Conservation (phyloP, 1,140 invertebrate genomes). For the Akabosia matsudoensis region DNA sequence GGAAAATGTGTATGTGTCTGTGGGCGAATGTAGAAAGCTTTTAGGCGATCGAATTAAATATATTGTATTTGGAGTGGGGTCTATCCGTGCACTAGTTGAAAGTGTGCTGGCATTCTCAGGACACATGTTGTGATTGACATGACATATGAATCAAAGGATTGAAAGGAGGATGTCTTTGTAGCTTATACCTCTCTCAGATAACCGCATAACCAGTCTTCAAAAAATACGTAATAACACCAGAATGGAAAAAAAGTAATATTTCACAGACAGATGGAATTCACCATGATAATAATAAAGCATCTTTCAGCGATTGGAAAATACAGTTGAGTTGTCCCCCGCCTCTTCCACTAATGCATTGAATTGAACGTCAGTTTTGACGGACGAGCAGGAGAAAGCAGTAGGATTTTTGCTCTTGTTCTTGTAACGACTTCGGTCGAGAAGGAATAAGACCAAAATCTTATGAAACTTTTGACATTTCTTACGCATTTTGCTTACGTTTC, state of each 20-base stretch:
- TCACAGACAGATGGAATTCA: no score
- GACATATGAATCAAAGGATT: conserved; percentile 20
- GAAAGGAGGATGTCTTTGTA: neutral
- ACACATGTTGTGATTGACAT: conserved; percentile 22
- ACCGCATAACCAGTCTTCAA: neutral
- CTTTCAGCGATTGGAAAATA: neutral
- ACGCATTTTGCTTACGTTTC: neutral
- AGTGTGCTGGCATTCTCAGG: neutral
- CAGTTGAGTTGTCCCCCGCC: neutral
- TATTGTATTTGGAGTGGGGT: no score
- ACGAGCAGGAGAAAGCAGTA: neutral
- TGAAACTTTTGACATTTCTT: neutral
- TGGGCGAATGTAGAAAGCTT: no score
- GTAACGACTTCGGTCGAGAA: neutral
- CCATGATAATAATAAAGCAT: no score
- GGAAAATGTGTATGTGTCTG: no score
- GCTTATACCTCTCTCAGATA: neutral
- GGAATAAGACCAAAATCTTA: neutral
- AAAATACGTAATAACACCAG: neutral
- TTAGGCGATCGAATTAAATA: no score
- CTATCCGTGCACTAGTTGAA: neutral
- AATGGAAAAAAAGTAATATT: neutral
- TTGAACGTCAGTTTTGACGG: neutral
- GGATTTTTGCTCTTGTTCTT: neutral
- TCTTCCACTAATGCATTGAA: neutral